Percentiles rank a stretch among this genome's conserved stretches.
Conservation (phyloP, 2,888 invertebrate species). For the Andrena dorsata region DNA sequence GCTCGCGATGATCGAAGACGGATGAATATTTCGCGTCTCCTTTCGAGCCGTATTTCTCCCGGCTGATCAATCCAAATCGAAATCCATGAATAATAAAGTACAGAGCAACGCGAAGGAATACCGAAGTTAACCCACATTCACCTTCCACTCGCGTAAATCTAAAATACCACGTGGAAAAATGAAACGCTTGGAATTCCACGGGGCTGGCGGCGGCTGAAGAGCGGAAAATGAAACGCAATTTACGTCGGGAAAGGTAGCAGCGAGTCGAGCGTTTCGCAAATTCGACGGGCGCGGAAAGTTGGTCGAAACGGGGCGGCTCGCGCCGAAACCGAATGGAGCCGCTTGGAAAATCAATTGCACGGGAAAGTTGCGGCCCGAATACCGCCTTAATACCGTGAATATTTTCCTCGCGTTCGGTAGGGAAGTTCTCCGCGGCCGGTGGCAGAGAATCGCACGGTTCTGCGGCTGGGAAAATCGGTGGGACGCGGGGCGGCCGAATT, state of each 20-base stretch:
- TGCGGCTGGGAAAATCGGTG: background rate
- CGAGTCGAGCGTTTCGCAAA: background rate
- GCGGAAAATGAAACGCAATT: too few species aligned
- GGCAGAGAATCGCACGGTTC: background rate
- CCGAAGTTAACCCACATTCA: too few species aligned
- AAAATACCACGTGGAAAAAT: too few species aligned
- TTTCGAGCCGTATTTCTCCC: too few species aligned
- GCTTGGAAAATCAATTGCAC: background rate
- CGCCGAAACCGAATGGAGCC: background rate
- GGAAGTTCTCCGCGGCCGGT: background rate
- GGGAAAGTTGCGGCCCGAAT: constrained; percentile 7
- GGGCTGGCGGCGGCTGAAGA: too few species aligned
- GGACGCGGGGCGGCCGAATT: background rate
- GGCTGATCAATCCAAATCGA: too few species aligned
- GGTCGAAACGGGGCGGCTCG: background rate
- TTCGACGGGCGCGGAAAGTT: background rate
- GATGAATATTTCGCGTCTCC: too few species aligned
- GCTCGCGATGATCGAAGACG: too few species aligned
- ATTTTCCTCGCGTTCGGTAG: background rate
- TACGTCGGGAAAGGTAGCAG: background rate
- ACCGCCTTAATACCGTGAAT: background rate
- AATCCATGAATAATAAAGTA: background rate
- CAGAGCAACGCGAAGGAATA: too few species aligned
- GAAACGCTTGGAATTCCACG: too few species aligned
- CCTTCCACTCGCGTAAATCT: too few species aligned